Percentiles rank a stretch among this genome's conserved stretches.
Evolutionary conservation across 2,113 vertebrate species (phyloP).

Genomic region (Macaca nemestrina): DNA sequence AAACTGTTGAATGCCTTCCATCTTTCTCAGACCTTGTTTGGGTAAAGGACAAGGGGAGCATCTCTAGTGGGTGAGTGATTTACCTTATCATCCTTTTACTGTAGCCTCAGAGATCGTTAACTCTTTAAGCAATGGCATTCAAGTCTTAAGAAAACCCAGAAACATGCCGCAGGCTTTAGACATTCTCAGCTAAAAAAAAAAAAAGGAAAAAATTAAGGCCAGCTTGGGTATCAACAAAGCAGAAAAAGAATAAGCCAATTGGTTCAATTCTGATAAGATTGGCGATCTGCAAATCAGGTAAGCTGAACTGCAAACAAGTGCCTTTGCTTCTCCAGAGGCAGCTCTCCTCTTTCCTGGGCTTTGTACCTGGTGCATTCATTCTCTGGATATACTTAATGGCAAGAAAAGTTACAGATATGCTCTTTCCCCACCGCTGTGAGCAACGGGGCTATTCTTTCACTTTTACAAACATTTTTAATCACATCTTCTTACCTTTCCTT

Average conservation of each 20-base stretch:
- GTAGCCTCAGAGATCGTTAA: slow-evolving; percentile 85
- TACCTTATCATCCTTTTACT: slow-evolving; percentile 85
- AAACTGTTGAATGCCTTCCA: slow-evolving; percentile 82
- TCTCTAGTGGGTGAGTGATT: slow-evolving; percentile 81
- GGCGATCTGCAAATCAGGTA: slow-evolving; percentile 70
- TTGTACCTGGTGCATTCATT: neutral
- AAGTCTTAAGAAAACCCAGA: slow-evolving; percentile 86
- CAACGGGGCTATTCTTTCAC: slow-evolving; percentile 55
- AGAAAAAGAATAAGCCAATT: slow-evolving; percentile 79
- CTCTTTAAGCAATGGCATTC: slow-evolving; percentile 85
- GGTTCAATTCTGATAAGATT: slow-evolving; percentile 65
- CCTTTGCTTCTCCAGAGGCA: neutral
- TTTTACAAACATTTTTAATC: slow-evolving; percentile 61
- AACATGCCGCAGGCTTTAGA: slow-evolving; percentile 82
- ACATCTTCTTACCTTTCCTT: slow-evolving; percentile 61
- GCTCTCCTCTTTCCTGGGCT: neutral
- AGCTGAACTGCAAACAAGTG: slow-evolving; percentile 73
- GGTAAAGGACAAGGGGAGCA: slow-evolving; percentile 80
- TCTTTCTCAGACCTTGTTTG: slow-evolving; percentile 76
- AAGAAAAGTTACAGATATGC: neutral
- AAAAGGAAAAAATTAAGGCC: neutral
- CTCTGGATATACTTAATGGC: neutral
- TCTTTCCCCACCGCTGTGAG: slow-evolving; percentile 10
- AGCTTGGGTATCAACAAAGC: slow-evolving; percentile 77
- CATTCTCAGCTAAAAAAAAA: slow-evolving; percentile 72